Evolutionary conservation across 2,113 vertebrate species (phyloP).

Genomic region (Procavia capensis): DNA sequence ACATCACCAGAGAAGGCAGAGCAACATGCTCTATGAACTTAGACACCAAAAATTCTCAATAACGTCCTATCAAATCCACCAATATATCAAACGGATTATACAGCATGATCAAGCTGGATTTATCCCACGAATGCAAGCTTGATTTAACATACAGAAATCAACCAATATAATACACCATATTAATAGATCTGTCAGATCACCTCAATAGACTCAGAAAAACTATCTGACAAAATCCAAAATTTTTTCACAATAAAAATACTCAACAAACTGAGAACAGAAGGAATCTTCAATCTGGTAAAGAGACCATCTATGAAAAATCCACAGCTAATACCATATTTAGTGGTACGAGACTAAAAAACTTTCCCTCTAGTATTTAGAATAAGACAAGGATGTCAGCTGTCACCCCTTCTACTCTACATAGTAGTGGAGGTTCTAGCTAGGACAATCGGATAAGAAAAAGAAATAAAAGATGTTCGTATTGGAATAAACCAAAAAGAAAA

Average conservation of each 20-base stretch:
- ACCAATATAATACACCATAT: not conserved
- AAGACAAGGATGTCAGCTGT: not conserved
- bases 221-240: conserved; percentile 1
- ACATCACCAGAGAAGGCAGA: not conserved
- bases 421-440: not conserved
- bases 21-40: not conserved
- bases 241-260: not conserved
- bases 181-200: not conserved
- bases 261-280: not conserved
- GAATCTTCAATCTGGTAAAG: conserved; percentile 18
- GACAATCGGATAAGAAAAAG: not conserved
- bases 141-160: conserved; percentile 32
- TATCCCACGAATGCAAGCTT: not conserved
- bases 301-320: not conserved
- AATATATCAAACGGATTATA: not conserved
- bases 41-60: not conserved
- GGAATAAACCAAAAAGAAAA: no score
- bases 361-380: not conserved
- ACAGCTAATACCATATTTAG: not conserved
- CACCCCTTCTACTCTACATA: not conserved
- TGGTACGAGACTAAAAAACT: not conserved
- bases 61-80: not conserved
- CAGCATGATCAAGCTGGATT: not conserved
- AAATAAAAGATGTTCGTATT: not conserved
- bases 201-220: conserved; percentile 13